A percentile compares a stretch with the other conserved stretches of the same genome.
Conservation (phyloP, 2,113 vertebrate genomes). For the Bufo bufo region DNA sequence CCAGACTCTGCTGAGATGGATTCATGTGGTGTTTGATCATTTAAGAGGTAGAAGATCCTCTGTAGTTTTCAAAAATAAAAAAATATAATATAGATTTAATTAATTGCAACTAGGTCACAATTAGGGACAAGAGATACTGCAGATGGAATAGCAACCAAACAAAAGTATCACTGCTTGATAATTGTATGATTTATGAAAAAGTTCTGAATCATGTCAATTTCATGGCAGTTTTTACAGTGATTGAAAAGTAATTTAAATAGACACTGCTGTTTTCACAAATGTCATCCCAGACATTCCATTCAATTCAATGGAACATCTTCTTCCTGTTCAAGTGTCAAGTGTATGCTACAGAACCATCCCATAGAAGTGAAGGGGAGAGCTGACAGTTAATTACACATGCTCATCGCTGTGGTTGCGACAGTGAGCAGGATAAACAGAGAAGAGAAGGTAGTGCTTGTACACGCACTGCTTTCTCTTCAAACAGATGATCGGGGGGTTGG, state of each 20-base stretch:
- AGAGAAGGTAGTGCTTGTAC: too few species aligned
- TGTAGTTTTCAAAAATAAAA: constrained; percentile 46
- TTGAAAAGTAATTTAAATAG: not conserved
- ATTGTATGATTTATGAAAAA: not conserved
- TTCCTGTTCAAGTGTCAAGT: too few species aligned
- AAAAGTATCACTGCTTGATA: not conserved
- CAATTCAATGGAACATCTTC: too few species aligned
- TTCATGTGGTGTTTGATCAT: constrained; percentile 67
- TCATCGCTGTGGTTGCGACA: too few species aligned
- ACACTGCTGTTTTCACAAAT: too few species aligned
- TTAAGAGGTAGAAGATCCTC: constrained; percentile 63
- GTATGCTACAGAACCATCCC: too few species aligned
- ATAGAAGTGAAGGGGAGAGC: too few species aligned
- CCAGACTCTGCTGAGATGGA: constrained; percentile 62
- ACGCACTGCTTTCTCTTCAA: too few species aligned
- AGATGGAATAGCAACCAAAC: not conserved
- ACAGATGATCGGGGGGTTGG: too few species aligned
- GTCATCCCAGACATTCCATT: too few species aligned
- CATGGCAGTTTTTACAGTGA: not conserved
- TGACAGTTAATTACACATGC: too few species aligned
- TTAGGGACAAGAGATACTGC: constrained; percentile 50
- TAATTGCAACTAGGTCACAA: constrained; percentile 63
- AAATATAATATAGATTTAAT: constrained; percentile 65
- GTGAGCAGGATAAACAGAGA: too few species aligned
- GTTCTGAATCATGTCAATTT: not conserved